Percentiles rank a stretch among this genome's conserved stretches.
phyloP scores from a whole-genome alignment of 2,797 vertebrate species.

The Nannoperca australis region DNA sequence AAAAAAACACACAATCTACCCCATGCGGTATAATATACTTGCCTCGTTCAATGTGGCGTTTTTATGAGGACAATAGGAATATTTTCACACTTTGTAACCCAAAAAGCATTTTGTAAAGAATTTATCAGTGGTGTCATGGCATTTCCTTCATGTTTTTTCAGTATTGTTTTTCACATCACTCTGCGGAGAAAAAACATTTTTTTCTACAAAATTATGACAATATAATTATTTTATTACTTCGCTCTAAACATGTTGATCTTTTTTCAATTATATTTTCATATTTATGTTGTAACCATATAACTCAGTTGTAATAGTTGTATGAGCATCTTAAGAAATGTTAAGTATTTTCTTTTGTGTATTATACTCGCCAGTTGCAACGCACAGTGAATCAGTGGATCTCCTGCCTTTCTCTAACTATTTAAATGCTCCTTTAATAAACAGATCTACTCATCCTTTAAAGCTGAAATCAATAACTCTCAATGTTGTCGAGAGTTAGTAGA shows the following conservation, averaged over 20 bases:
- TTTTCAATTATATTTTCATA: conserved; percentile 76
- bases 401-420: conserved; percentile 19
- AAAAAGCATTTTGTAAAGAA: conserved; percentile 93
- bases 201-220: conserved; percentile 77
- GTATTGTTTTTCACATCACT: conserved; percentile 69
- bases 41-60: conserved; percentile 99
- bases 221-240: conserved; percentile 78
- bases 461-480: background rate
- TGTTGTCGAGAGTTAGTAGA: background rate
- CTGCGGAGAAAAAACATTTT: conserved; percentile 58
- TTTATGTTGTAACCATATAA: conserved; percentile 72
- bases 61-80: conserved; percentile 90
- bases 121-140: conserved; percentile 78
- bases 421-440: background rate
- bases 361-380: conserved; percentile 36
- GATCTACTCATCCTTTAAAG: conserved; percentile 12
- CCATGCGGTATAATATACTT: conserved; percentile 93
- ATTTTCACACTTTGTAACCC: conserved; percentile 96
- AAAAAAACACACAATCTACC: conserved; percentile 85
- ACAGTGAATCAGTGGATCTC: conserved; percentile 8
- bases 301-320: conserved; percentile 54
- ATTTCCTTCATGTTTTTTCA: conserved; percentile 76
- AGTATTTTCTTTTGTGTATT: conserved; percentile 40
- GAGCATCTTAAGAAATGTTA: conserved; percentile 30
- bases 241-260: conserved; percentile 69